These are phyloP conservation scores for Procavia capensis DNA, from an alignment of 2,113 vertebrate species.

Conservation along the genomic window DNA sequence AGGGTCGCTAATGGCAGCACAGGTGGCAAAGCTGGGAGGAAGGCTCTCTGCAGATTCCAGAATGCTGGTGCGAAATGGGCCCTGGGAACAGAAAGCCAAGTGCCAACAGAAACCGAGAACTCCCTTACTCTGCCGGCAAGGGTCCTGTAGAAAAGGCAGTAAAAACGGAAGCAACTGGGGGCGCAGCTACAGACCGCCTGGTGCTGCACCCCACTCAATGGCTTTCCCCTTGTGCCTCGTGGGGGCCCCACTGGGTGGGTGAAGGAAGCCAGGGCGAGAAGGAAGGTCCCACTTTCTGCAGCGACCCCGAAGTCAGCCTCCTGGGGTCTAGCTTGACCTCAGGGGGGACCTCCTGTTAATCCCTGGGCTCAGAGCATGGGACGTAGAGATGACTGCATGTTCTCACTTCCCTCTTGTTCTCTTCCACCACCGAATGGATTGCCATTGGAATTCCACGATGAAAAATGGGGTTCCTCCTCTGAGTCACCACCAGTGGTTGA, in stretches of 20 bases:
- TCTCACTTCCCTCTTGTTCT: neutral
- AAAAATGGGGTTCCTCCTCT: conserved; percentile 53
- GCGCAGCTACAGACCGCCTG: neutral
- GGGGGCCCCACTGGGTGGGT: conserved; percentile 36
- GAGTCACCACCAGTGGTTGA: conserved; percentile 72
- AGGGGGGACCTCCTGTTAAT: conserved; percentile 52
- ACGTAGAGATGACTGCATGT: neutral
- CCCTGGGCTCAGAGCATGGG: conserved; percentile 52
- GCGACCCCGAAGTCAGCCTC: conserved; percentile 74
- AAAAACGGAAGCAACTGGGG: conserved; percentile 72
- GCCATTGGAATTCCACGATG: conserved; percentile 47
- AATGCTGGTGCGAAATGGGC: conserved; percentile 80
- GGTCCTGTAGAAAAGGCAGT: conserved; percentile 75
- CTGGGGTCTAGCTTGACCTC: conserved; percentile 44
- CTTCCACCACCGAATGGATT: neutral
- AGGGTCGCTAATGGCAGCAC: conserved; percentile 69
- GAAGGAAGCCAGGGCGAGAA: conserved; percentile 34
- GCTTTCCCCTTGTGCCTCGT: conserved; percentile 63
- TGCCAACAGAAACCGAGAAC: conserved; percentile 59
- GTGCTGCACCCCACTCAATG: conserved; percentile 11
- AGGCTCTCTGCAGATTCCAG: conserved; percentile 85
- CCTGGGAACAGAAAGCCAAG: conserved; percentile 71
- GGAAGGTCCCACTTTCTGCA: conserved; percentile 55
- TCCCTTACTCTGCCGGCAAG: conserved; percentile 44
- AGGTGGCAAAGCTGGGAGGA: conserved; percentile 82